phyloP scores from a whole-genome alignment of 2,888 invertebrate genomes.

The Yponomeuta malinellus region DNA sequence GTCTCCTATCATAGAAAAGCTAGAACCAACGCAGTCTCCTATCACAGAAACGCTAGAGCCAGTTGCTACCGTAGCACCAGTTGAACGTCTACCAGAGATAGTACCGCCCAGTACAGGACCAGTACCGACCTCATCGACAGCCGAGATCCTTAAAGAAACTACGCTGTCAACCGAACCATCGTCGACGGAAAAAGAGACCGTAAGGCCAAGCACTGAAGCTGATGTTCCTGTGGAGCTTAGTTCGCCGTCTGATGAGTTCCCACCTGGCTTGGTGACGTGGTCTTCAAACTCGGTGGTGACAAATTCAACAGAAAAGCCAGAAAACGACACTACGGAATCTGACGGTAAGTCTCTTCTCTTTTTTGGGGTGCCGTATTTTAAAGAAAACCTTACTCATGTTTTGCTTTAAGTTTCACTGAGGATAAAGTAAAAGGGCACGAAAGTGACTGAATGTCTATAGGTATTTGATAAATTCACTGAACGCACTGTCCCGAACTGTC shows the following conservation, averaged over 20 bases:
- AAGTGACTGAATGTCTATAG: no score
- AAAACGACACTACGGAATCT: constrained; percentile 31
- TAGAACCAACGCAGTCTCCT: constrained; percentile 18
- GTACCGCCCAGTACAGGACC: constrained; percentile 21
- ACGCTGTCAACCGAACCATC: constrained; percentile 23
- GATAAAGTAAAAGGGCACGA: no score
- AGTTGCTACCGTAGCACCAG: constrained; percentile 19
- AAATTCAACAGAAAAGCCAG: constrained; percentile 25
- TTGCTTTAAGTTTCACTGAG: no score
- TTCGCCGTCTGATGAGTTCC: constrained; percentile 42
- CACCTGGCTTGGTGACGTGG: constrained; percentile 71
- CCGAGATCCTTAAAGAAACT: constrained; percentile 30
- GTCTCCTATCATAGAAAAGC: constrained; percentile 19
- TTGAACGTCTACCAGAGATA: constrained; percentile 21
- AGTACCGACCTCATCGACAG: constrained; percentile 26
- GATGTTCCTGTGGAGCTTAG: constrained; percentile 31
- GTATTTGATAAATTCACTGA: no score
- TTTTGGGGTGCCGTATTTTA: neutral
- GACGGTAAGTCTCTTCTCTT: constrained; percentile 39
- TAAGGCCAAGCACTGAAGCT: constrained; percentile 35
- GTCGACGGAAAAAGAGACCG: constrained; percentile 37
- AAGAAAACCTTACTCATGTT: no score
- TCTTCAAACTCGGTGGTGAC: constrained; percentile 48
- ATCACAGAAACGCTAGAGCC: constrained; percentile 22
- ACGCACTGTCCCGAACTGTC: no score